Evolutionary conservation across 1,140 invertebrate species (phyloP), one percentile per base, ranked within the genome.

Genomic region (Chelonus insularis): DNA sequence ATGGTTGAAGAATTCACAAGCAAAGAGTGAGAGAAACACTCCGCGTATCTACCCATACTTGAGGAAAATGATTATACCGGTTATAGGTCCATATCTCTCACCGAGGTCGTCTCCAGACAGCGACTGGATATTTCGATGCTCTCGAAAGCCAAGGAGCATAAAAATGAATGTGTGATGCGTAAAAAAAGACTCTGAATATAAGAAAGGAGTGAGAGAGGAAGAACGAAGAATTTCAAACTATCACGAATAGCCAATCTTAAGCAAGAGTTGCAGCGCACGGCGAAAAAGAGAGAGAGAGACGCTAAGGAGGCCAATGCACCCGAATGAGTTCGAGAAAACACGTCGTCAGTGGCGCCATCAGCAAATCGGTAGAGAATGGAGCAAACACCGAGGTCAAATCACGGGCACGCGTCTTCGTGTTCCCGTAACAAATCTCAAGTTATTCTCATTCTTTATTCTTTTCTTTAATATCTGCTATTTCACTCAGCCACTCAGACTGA

Each of bases 81-180:
- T 59, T 59, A 25, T 20, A 16, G 41, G 41, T 14, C 41, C 41
- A 14, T 14, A 18, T 37, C 7, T 34, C 25, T 59, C 45, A 16
- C 55, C 55, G 55, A 57, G 55, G 55, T 57, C 55, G 39, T 36
- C 50, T 34, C n/a, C 50, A 11, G 14, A 32, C 14, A 52, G 25
- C 21, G 29, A 52, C 50, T 52, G 50, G 25, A 52, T 52, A 36
- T 48, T 52, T 52, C 50, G 50, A 52, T 52, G 50, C 50, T 52
- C 50, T 52, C 50, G 32, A 60, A 50, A 52, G 48, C 18, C 47
- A 60, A 34, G 36, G 48, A 60, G 54, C 36, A 39, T 56, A 34
- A 36, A 51, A 52, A 57, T 25, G 47, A 56, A 50, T 41, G 61
- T 29, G 50, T 34, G 50, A 52, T 50, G 45, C 52, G 32, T 58